Evolutionary conservation across 2,797 vertebrate genomes (phyloP), one percentile per base, ranked within the genome.

Genomic region (Corythornis leucogaster): DNA sequence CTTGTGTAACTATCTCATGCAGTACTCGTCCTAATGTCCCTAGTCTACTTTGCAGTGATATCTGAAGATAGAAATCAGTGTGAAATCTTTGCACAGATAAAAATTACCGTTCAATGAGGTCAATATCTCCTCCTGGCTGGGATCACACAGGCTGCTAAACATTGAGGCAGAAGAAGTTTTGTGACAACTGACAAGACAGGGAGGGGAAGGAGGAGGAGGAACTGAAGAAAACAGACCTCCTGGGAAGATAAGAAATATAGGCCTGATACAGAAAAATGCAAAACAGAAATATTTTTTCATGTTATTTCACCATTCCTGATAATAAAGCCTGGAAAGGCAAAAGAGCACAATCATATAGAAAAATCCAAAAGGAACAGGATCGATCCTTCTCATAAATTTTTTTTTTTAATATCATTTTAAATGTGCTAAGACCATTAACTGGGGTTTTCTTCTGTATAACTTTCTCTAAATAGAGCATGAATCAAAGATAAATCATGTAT

Each of bases 381-480:
- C 35, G 6, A 58, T 57, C 0, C 1, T 43, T 50, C 33, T 73
- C 8, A 1, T 11, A 42, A 61, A 31, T 5, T 1, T 1, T 16
- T 80, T 80, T 71, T 68, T 79, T 28, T 5, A 24, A 61, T 3
- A 31, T 38, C 1, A 20, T 71, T 78, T 84, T 45, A 62, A 62
- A 69, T 35, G 20, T n/a, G 7, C 11, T 43, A 38, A 7, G 5
- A 74, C 8, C n/a, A 25, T 50, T 84, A 59, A 13, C 4, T 80
- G 35, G 54, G 42, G 2, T 61, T 91, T 77, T 3, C 16, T 70
- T 67, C 45, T 28, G 12, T 67, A 24, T 67, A 46, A 53, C 8
- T 28, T 83, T 35, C 22, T 61, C 13, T 68, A 54, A 80, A 33
- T 1, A 12, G 35, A 48, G 31, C 54, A 13, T 2, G 2, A 2